These are phyloP conservation scores for Barbus barbus DNA, from an alignment of 2,113 vertebrate species.

Conservation along the genomic window DNA sequence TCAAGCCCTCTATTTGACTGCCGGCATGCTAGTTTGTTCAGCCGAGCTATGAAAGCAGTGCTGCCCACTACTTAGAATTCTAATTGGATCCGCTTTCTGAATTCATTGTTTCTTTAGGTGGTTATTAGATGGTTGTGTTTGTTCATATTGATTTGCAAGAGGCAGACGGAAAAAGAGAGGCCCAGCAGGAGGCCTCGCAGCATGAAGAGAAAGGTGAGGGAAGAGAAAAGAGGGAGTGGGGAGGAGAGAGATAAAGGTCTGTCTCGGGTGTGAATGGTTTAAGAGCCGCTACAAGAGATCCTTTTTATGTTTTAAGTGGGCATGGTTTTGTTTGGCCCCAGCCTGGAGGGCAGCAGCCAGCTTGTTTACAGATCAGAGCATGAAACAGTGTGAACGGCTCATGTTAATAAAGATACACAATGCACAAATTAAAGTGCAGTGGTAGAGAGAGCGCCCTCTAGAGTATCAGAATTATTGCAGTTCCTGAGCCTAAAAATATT, in stretches of 20 bases:
- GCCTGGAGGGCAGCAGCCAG: constrained; percentile 31
- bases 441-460: background rate
- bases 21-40: constrained; percentile 51
- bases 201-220: constrained; percentile 22
- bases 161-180: constrained; percentile 41
- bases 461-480: background rate
- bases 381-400: constrained; percentile 45
- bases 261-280: constrained; percentile 39
- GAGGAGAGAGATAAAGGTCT: constrained; percentile 4
- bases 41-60: constrained; percentile 51
- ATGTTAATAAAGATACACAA: constrained; percentile 68
- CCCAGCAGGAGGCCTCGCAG: constrained; percentile 46
- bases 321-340: constrained; percentile 33
- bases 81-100: constrained; percentile 67
- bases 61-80: constrained; percentile 60
- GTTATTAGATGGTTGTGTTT: constrained; percentile 57
- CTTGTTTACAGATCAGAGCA: constrained; percentile 40
- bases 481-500: background rate
- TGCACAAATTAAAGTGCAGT: constrained; percentile 24
- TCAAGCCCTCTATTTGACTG: constrained; percentile 32
- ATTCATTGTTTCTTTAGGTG: constrained; percentile 63
- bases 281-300: constrained; percentile 42
- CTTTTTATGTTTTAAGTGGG: constrained; percentile 47
- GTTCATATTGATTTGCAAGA: constrained; percentile 61
- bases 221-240: background rate